Evolutionary conservation across 1,140 invertebrate genomes (phyloP).

Genomic region (Leptinotarsa defecta): DNA sequence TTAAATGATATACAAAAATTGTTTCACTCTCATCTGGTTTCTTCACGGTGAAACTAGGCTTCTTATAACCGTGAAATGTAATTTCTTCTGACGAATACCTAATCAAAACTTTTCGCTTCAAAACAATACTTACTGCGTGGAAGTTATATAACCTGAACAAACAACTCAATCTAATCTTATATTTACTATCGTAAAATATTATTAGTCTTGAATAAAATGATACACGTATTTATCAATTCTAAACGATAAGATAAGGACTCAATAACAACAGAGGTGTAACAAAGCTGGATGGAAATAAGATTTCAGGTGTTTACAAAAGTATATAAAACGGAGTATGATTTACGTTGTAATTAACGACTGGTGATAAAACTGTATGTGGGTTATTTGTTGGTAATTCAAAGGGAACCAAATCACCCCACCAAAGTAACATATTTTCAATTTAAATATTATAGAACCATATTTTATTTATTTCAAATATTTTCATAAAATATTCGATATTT

Average conservation of each 20-base stretch:
- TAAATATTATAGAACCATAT: too few species aligned
- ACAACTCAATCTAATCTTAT: conserved; percentile 13
- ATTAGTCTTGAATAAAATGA: conserved; percentile 1
- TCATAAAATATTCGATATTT: too few species aligned
- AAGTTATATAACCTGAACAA: conserved; percentile 17
- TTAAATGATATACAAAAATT: too few species aligned
- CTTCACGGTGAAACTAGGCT: too few species aligned
- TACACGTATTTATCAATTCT: conserved; percentile 7
- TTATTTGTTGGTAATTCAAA: too few species aligned
- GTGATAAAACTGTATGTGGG: not conserved
- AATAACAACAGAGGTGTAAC: conserved; percentile 4
- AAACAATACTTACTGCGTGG: conserved; percentile 9
- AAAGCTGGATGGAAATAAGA: not conserved
- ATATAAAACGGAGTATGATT: not conserved
- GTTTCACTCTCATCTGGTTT: too few species aligned
- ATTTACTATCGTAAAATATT: conserved; percentile 18
- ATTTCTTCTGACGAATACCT: too few species aligned
- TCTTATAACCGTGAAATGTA: too few species aligned
- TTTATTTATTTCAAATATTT: too few species aligned
- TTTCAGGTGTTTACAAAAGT: not conserved
- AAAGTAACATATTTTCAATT: too few species aligned
- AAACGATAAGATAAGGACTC: conserved; percentile 10
- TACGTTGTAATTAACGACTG: not conserved
- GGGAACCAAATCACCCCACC: too few species aligned
- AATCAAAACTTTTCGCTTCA: not conserved